Percentiles rank a stretch among this genome's conserved stretches.
Conservation (phyloP, 2,113 vertebrate genomes). For the Glaucomys volans region DNA sequence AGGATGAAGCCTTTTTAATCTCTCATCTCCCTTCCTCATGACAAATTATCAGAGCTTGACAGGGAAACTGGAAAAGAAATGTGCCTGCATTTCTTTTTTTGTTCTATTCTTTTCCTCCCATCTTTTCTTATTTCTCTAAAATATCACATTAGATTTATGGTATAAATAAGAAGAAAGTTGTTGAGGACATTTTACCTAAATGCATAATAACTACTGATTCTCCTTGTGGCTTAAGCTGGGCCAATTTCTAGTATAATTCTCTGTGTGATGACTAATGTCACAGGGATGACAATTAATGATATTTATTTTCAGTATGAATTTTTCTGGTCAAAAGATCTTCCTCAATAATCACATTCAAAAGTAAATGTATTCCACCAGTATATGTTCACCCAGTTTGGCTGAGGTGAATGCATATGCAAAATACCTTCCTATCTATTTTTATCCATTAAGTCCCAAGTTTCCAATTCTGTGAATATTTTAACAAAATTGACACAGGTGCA, state of each 20-base stretch:
- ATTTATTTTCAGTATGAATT: not conserved
- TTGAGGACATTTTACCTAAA: conserved; percentile 21
- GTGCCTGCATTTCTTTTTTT: not conserved
- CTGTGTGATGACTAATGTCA: not conserved
- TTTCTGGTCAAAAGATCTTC: not conserved
- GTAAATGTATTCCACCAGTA: not conserved
- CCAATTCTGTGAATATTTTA: too few relatives aligned
- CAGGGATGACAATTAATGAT: not conserved
- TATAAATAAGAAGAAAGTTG: not conserved
- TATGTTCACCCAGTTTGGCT: not conserved
- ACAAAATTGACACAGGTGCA: too few relatives aligned
- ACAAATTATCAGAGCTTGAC: not conserved
- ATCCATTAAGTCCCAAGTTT: too few relatives aligned
- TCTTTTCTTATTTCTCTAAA: not conserved
- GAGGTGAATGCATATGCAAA: not conserved
- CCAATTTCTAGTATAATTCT: not conserved
- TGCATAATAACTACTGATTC: not conserved
- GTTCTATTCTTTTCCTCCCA: not conserved
- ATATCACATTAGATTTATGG: not conserved
- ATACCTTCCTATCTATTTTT: not conserved
- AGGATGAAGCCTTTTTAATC: not conserved
- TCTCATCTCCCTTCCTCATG: not conserved
- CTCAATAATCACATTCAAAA: conserved; percentile 4
- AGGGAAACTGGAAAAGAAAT: not conserved
- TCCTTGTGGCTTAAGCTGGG: not conserved